A percentile compares a stretch with the other conserved stretches of the same genome.
These are phyloP conservation scores for Prionailurus bengalensis DNA, from an alignment of 2,113 vertebrate species.

Conservation along the genomic window DNA sequence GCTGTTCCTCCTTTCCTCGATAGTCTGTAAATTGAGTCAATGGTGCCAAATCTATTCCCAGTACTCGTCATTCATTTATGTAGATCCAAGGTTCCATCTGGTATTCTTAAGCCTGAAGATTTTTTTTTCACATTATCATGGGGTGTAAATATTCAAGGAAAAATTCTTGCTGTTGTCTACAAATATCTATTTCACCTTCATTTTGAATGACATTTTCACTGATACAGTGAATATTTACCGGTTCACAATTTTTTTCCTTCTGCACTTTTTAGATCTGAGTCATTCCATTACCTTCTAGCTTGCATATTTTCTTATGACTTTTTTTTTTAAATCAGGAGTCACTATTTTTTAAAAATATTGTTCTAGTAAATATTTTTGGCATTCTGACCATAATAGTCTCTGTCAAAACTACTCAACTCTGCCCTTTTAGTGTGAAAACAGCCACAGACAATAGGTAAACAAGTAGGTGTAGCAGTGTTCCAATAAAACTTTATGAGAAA, in stretches of 20 bases:
- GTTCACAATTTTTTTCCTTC: not conserved
- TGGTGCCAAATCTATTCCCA: not conserved
- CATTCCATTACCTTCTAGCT: not conserved
- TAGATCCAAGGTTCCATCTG: constrained; percentile 17
- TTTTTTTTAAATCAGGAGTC: not conserved
- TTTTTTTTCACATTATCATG: not conserved
- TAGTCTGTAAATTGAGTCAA: not conserved
- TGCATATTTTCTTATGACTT: not conserved
- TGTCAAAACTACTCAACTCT: not conserved
- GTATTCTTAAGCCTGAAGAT: not conserved
- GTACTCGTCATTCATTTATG: not conserved
- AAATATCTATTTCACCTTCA: not conserved
- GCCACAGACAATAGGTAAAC: not conserved
- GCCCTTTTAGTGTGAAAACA: not conserved
- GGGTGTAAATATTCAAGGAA: not conserved
- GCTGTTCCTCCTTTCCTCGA: not conserved
- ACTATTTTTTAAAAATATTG: not conserved
- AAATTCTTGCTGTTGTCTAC: constrained; percentile 16
- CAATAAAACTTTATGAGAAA: not conserved
- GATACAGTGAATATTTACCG: not conserved
- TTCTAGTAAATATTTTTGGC: not conserved
- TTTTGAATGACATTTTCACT: not conserved
- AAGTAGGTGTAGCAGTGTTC: not conserved
- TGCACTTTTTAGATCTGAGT: not conserved
- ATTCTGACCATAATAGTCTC: not conserved